Evolutionary conservation across 1,140 invertebrate species (phyloP).

Genomic region (Rhyzopertha dominica): DNA sequence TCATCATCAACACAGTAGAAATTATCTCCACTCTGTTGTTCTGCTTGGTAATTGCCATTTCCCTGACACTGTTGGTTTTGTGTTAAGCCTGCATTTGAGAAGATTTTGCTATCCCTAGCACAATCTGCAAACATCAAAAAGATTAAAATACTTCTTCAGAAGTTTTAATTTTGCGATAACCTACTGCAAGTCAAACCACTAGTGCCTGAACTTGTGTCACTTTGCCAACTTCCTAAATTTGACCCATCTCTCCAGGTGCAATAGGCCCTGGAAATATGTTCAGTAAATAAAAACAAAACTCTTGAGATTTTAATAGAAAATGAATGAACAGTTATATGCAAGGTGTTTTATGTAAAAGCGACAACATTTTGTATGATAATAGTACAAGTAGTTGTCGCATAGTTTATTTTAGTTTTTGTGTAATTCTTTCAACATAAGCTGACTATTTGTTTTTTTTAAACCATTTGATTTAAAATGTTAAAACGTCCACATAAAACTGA

Average conservation of each 20-base stretch:
- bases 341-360: no score
- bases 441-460: no score
- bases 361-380: no score
- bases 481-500: no score
- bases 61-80: constrained; percentile 45
- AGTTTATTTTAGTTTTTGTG: no score
- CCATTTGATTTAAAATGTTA: no score
- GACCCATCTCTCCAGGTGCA: constrained; percentile 51
- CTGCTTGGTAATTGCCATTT: constrained; percentile 51
- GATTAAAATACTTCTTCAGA: not conserved
- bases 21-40: constrained; percentile 45
- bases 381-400: no score
- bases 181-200: constrained; percentile 52
- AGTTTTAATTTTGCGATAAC: constrained; percentile 28
- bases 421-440: no score
- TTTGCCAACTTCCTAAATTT: constrained; percentile 48
- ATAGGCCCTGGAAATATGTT: constrained; percentile 47
- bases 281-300: not conserved
- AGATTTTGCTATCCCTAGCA: constrained; percentile 49
- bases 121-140: constrained; percentile 46
- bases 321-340: not conserved
- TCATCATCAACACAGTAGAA: constrained; percentile 52
- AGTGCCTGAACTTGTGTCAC: constrained; percentile 39
- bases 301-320: not conserved
- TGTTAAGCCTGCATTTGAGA: constrained; percentile 44